Percentiles rank a stretch among this genome's conserved stretches.
Evolutionary conservation across 2,888 invertebrate species (phyloP).

Genomic region (Caenorhabditis sp.): DNA sequence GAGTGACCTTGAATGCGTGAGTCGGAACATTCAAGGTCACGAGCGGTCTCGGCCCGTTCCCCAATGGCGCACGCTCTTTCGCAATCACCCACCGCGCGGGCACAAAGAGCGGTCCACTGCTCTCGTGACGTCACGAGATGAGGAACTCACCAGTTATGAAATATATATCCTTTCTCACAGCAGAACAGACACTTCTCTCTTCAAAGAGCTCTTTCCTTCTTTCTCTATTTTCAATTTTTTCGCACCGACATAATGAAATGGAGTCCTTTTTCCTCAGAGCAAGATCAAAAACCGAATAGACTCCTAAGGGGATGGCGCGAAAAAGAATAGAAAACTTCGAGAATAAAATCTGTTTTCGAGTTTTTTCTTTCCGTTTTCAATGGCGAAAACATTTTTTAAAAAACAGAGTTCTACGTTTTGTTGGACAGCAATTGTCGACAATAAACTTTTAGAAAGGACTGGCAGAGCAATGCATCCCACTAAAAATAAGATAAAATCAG

Average conservation of each 20-base stretch:
- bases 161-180: neutral
- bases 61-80: slow-evolving; percentile 15
- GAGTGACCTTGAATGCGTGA: neutral
- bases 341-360: slow-evolving; percentile 16
- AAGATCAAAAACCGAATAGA: slow-evolving; percentile 18
- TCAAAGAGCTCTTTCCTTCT: slow-evolving; percentile 1
- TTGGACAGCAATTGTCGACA: too few relatives aligned
- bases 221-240: neutral
- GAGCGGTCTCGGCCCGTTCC: slow-evolving; percentile 2
- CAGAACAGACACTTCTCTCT: neutral
- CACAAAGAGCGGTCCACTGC: slow-evolving; percentile 33
- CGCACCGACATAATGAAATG: neutral
- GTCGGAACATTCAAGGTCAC: slow-evolving; percentile 17
- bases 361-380: too few relatives aligned
- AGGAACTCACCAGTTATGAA: slow-evolving; percentile 19
- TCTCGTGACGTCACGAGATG: slow-evolving; percentile 42
- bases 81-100: slow-evolving; percentile 16
- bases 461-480: too few relatives aligned
- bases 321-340: slow-evolving; percentile 11
- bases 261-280: neutral
- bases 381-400: too few relatives aligned
- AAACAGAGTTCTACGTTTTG: too few relatives aligned
- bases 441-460: too few relatives aligned
- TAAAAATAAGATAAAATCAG: too few relatives aligned
- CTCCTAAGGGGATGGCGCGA: neutral